These are phyloP conservation scores for Epicampocera succincta DNA, from an alignment of 2,888 invertebrate genomes.

Conservation along the genomic window DNA sequence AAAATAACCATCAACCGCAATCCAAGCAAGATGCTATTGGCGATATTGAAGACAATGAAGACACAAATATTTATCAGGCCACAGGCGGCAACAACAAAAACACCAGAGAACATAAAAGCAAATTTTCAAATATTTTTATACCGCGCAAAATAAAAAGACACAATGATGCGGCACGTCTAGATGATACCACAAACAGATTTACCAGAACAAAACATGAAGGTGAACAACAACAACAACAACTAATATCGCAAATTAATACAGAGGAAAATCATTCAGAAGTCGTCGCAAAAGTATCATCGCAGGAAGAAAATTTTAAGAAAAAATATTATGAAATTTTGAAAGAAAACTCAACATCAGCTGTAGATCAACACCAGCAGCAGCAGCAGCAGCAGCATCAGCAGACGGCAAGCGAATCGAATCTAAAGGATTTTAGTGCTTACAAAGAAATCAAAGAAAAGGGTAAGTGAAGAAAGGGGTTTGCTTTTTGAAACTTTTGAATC, in stretches of 20 bases:
- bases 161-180: constrained; percentile 59
- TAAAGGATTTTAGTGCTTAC: constrained; percentile 42
- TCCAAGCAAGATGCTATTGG: constrained; percentile 73
- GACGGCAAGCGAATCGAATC: background rate
- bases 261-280: constrained; percentile 47
- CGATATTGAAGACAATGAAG: constrained; percentile 65
- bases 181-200: constrained; percentile 58
- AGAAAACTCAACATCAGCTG: constrained; percentile 53
- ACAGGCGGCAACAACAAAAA: constrained; percentile 25
- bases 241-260: constrained; percentile 47
- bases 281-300: constrained; percentile 56
- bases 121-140: constrained; percentile 53
- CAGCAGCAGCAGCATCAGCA: constrained; percentile 32
- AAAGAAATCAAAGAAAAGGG: constrained; percentile 48
- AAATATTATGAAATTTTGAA: constrained; percentile 65
- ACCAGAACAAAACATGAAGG: constrained; percentile 52
- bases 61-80: constrained; percentile 34
- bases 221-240: constrained; percentile 48
- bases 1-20: constrained; percentile 56
- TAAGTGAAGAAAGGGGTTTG: constrained; percentile 12
- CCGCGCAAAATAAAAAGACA: constrained; percentile 65
- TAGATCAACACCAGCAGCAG: constrained; percentile 33
- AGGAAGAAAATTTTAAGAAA: constrained; percentile 61
- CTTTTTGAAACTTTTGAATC: no score
- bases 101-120: constrained; percentile 30